Evolutionary conservation across 2,113 vertebrate genomes (phyloP).

Genomic region (Cyanoramphus novaezelandiae): DNA sequence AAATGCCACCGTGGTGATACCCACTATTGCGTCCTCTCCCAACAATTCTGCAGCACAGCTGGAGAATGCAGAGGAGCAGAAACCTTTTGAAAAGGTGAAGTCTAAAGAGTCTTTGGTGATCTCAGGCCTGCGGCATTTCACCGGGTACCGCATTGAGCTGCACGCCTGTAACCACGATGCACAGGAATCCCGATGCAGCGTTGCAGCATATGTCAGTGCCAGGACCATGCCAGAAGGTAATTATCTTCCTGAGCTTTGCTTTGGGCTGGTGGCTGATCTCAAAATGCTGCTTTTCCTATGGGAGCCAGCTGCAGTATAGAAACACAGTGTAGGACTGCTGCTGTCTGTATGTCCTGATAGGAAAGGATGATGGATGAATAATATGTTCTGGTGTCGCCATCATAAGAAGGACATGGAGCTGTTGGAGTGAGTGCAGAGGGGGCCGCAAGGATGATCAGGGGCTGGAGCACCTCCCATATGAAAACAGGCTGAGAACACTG

Average conservation of each 20-base stretch:
- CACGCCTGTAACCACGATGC: conserved; percentile 90
- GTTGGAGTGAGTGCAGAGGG: background rate
- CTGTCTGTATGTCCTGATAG: background rate
- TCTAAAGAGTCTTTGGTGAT: conserved; percentile 89
- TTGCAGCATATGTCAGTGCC: conserved; percentile 89
- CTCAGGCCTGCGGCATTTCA: conserved; percentile 91
- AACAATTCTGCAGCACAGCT: conserved; percentile 65
- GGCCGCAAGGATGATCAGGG: background rate
- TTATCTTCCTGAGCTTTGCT: background rate
- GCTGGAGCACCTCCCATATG: background rate
- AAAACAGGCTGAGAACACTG: background rate
- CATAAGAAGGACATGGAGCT: background rate
- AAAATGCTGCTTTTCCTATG: background rate
- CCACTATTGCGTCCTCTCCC: conserved; percentile 55
- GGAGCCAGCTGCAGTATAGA: background rate
- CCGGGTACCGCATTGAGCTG: conserved; percentile 95
- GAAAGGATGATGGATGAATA: background rate
- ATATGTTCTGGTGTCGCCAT: background rate
- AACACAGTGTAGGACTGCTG: fast-evolving
- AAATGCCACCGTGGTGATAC: conserved; percentile 74
- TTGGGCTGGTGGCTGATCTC: background rate
- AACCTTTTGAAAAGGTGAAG: conserved; percentile 81
- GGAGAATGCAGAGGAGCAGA: conserved; percentile 70
- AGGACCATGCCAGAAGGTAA: conserved; percentile 94
- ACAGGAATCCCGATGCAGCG: conserved; percentile 82